Evolutionary conservation across 2,113 vertebrate genomes (phyloP).

Genomic region (Centrocercus urophasianus): DNA sequence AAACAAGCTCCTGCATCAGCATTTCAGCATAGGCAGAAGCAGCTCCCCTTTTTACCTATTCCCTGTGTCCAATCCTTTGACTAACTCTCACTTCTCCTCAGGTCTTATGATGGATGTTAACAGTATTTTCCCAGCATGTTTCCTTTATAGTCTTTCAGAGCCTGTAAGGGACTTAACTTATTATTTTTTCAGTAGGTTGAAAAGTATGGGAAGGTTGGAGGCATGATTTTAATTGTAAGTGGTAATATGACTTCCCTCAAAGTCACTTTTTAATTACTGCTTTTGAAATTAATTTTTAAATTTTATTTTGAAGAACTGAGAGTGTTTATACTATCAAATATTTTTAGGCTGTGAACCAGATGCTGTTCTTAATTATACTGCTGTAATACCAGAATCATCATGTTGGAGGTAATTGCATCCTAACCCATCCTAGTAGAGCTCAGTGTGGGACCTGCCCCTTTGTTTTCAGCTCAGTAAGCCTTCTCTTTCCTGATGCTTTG

Average conservation of each 20-base stretch:
- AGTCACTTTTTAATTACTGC: not conserved
- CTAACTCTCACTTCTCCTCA: not conserved
- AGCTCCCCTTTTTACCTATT: not conserved
- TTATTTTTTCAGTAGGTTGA: not conserved
- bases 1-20: not conserved
- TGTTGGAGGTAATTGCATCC: not conserved
- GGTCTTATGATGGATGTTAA: not conserved
- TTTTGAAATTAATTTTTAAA: not conserved
- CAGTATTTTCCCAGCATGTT: not conserved
- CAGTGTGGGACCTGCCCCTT: not conserved
- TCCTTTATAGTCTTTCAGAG: not conserved
- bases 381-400: not conserved
- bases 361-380: not conserved
- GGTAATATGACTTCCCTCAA: not conserved
- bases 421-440: not conserved
- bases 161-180: not conserved
- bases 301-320: not conserved
- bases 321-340: not conserved
- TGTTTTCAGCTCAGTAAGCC: not conserved
- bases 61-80: not conserved
- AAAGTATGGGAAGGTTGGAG: not conserved
- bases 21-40: not conserved
- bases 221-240: not conserved
- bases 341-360: not conserved
- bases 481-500: constrained; percentile 10